Evolutionary conservation across 2,113 vertebrate genomes (phyloP).

Genomic region (Pagrus major): DNA sequence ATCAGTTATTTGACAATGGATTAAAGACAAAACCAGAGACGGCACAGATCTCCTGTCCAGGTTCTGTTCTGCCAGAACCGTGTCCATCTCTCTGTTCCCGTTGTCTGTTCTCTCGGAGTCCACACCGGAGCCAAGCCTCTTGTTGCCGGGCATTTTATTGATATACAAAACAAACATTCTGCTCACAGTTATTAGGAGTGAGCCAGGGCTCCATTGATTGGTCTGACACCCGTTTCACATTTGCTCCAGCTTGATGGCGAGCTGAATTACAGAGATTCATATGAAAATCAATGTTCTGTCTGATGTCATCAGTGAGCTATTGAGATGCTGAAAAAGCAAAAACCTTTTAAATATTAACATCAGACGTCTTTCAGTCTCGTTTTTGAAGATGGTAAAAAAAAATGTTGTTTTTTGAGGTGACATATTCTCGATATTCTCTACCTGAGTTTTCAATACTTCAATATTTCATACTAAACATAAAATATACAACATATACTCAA

Average conservation of each 20-base stretch:
- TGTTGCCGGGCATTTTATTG: background rate
- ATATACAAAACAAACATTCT: constrained; percentile 21
- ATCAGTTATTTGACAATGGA: constrained; percentile 26
- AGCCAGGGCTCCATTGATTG: constrained; percentile 15
- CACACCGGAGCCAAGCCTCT: background rate
- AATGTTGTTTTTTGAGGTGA: background rate
- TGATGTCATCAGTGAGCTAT: background rate
- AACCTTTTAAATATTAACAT: background rate
- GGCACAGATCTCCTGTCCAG: constrained; percentile 15
- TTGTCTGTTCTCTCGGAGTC: background rate
- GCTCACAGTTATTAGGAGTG: constrained; percentile 13
- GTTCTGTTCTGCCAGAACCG: constrained; percentile 12
- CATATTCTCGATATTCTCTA: background rate
- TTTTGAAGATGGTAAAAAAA: background rate
- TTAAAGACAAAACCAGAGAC: constrained; percentile 19
- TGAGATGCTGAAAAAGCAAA: background rate
- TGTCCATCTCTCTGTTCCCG: background rate
- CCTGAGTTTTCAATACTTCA: background rate
- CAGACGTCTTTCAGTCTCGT: background rate
- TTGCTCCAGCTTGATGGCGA: background rate
- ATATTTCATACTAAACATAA: too few relatives aligned
- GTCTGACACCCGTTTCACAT: constrained; percentile 30
- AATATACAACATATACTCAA: too few relatives aligned
- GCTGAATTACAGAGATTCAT: constrained; percentile 7
- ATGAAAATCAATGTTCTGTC: constrained; percentile 14